Evolutionary conservation across 2,797 vertebrate genomes (phyloP).

Genomic region (Trachurus trachurus): DNA sequence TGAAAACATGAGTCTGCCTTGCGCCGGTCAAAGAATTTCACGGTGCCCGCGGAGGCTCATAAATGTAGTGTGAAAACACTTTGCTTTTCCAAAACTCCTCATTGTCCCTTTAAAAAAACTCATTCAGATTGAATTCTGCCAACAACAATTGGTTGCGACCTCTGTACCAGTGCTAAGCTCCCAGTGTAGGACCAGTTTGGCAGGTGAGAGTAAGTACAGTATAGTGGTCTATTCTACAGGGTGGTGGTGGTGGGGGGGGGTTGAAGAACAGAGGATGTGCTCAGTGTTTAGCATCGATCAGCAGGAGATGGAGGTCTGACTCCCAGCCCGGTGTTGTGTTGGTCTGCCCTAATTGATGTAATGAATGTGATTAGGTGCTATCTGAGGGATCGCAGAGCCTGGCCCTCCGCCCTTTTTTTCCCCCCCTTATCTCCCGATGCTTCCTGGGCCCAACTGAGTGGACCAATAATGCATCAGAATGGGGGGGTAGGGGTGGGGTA

Average conservation of each 20-base stretch:
- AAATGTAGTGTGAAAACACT: too few relatives aligned
- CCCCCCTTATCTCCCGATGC: conserved; percentile 78
- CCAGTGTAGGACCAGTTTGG: not conserved
- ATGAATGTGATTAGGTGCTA: conserved; percentile 88
- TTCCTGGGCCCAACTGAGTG: conserved; percentile 79
- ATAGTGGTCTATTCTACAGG: conserved; percentile 13
- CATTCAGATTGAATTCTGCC: not conserved
- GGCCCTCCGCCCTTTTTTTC: conserved; percentile 64
- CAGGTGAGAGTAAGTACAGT: conserved; percentile 12
- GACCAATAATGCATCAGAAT: conserved; percentile 76
- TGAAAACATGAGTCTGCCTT: too few relatives aligned
- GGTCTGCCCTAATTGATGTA: conserved; percentile 85
- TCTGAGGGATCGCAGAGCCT: conserved; percentile 80
- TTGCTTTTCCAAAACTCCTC: too few relatives aligned
- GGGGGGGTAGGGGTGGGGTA: not conserved
- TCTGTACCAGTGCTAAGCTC: not conserved
- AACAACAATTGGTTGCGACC: not conserved
- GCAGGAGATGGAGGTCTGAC: conserved; percentile 70
- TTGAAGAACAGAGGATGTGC: conserved; percentile 59
- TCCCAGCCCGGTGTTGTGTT: conserved; percentile 63
- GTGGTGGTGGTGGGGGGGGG: conserved; percentile 19
- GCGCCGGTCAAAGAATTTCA: too few relatives aligned
- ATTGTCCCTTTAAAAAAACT: too few relatives aligned
- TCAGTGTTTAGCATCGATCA: conserved; percentile 75
- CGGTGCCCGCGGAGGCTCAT: too few relatives aligned